Evolutionary conservation across 2,113 vertebrate species (phyloP), one percentile per base, ranked within the genome.

Genomic region (Chlorodrepanis virens): DNA sequence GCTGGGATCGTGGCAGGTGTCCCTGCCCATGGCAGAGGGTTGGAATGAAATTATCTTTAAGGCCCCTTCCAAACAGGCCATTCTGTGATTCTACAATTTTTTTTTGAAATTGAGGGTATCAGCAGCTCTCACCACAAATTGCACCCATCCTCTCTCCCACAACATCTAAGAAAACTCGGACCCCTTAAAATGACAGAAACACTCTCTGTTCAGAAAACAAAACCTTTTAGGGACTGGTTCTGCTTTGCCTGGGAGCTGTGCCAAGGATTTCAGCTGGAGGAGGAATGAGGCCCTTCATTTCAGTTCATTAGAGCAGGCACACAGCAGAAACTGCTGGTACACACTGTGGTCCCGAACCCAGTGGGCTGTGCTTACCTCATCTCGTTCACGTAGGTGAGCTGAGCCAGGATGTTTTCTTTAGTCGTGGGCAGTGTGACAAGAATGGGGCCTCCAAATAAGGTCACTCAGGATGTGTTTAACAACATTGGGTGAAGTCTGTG

Each of bases 401-500:
- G 93, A 93, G 95, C 90, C 98, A 98, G 98, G 98, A 98, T 98
- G 98, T 98, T 96, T 97, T 95, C 93, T 95, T 94, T 96, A 91
- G 89, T 57, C 42, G 89, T 98, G 97, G 98, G 97, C 96, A 98
- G 97, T 86, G 96, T 98, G 98, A 98, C 97, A 97, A 97, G 97
- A 96, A 96, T 95, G 97, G 97, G 96, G 78, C 93, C 96, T 97
- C 97, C 97, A 97, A 98, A 95, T 90, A 96, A 96, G 96, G 97
- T 83, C 89, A 97, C 91, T 96, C 96, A 97, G 90, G 96, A 96
- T 96, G 97, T 88, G 67, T 88, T 70, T 88, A 95, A 97, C 95
- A 91, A 92, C 84, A 75, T 45, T 1, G 95, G 72, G 80, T 69
- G 91, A 93, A 96, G 72, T 49, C 83, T 96, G 94, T 89, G 95